Evolutionary conservation across 2,888 invertebrate species (phyloP).

Genomic region (Agrenia bidenticulata): DNA sequence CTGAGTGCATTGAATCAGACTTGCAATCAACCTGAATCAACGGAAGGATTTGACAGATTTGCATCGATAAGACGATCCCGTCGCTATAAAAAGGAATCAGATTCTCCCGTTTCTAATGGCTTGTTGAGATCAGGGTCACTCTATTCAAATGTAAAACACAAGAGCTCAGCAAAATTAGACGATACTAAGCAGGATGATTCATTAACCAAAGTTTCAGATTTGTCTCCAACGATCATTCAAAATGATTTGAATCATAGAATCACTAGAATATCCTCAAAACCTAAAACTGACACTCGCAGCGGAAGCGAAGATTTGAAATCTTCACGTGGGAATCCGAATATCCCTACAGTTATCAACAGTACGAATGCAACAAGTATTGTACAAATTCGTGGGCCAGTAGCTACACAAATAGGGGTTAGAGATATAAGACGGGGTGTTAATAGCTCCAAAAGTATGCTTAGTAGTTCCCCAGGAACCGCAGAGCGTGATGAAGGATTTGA

Average conservation of each 20-base stretch:
- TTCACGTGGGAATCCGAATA: constrained; percentile 40
- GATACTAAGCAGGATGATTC: neutral
- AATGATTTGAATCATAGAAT: neutral
- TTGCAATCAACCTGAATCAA: constrained; percentile 29
- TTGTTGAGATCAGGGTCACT: constrained; percentile 31
- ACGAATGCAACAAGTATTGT: constrained; percentile 38
- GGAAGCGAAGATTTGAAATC: constrained; percentile 42
- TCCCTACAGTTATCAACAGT: constrained; percentile 21
- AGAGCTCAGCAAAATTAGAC: neutral
- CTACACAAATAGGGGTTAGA: neutral
- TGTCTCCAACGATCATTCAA: no score
- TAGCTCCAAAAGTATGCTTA: constrained; percentile 35
- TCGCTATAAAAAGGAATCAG: constrained; percentile 67
- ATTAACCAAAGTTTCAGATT: no score
- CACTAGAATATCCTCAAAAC: constrained; percentile 12
- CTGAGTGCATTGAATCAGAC: neutral
- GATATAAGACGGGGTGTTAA: constrained; percentile 6
- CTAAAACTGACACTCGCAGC: constrained; percentile 39
- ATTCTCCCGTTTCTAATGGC: constrained; percentile 51
- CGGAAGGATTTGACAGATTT: constrained; percentile 79
- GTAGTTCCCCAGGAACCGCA: constrained; percentile 46
- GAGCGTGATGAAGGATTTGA: constrained; percentile 90
- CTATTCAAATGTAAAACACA: constrained; percentile 4
- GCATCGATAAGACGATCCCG: constrained; percentile 79
- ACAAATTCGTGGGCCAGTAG: constrained; percentile 24